A percentile compares a stretch with the other conserved stretches of the same genome.
Evolutionary conservation across 2,113 vertebrate species (phyloP).

Genomic region (Cochlearius cochlearius): DNA sequence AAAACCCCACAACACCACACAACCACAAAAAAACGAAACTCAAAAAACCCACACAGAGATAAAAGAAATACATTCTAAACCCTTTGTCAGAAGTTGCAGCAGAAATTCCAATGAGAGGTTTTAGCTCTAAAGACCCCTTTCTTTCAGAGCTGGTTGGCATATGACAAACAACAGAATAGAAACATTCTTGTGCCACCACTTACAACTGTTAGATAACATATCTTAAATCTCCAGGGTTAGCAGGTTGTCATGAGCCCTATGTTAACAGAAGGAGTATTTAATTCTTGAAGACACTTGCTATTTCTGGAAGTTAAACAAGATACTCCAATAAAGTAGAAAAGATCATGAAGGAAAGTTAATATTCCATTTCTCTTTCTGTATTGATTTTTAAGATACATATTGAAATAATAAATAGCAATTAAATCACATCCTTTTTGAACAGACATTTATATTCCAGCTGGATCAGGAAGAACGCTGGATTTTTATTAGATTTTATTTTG

Average conservation of each 20-base stretch:
- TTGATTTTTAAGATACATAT: neutral
- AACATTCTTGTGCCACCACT: neutral
- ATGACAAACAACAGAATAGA: neutral
- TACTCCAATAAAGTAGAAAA: neutral
- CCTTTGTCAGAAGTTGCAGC: neutral
- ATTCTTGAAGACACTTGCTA: slow-evolving; percentile 16
- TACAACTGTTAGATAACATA: slow-evolving; percentile 11
- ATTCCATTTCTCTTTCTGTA: neutral
- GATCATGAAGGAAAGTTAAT: neutral
- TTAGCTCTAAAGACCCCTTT: neutral
- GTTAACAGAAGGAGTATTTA: slow-evolving; percentile 30
- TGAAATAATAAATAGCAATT: neutral
- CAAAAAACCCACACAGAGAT: neutral
- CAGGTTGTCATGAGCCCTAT: slow-evolving; percentile 33
- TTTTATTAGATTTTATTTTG: neutral
- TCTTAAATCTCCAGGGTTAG: slow-evolving; percentile 6
- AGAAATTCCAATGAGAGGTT: neutral
- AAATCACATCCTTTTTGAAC: neutral
- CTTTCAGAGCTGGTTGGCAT: neutral
- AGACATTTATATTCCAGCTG: neutral
- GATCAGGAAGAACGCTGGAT: neutral
- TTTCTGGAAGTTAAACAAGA: slow-evolving; percentile 4
- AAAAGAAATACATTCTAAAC: neutral
- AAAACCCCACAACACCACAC: too few relatives aligned
- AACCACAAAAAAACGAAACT: neutral